Conservation (phyloP, 2,113 vertebrate genomes). For the Macrotis lagotis region DNA sequence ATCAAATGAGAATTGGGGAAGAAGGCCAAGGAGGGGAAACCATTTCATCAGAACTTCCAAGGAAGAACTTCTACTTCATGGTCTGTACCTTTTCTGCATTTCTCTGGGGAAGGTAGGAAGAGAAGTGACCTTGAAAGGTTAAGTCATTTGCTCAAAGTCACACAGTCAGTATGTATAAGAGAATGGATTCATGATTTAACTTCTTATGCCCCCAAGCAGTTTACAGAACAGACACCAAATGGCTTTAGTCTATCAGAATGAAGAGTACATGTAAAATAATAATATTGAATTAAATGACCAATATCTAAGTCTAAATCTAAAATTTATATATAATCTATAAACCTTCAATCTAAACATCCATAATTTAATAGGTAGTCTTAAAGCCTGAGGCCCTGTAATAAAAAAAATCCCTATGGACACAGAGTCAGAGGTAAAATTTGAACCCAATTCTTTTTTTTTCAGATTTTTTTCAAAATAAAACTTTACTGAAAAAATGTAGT, state of each 20-base stretch:
- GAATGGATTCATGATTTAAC: background rate
- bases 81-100: background rate
- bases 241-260: background rate
- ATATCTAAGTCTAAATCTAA: background rate
- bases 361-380: background rate
- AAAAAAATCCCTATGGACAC: background rate
- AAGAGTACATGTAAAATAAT: background rate
- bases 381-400: background rate
- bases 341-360: background rate
- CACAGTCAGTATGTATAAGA: background rate
- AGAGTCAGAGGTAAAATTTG: background rate
- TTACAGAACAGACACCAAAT: background rate
- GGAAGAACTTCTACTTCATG: background rate
- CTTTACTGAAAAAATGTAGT: no score
- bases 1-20: background rate
- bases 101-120: fast-evolving
- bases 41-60: background rate
- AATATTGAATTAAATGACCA: background rate
- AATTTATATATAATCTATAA: background rate
- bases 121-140: background rate
- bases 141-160: background rate
- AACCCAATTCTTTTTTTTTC: background rate
- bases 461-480: no score
- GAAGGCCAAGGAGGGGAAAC: background rate
- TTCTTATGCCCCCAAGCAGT: background rate